A percentile compares a stretch with the other conserved stretches of the same genome.
phyloP scores from a whole-genome alignment of 2,888 invertebrate genomes.

The Spialia ferax region DNA sequence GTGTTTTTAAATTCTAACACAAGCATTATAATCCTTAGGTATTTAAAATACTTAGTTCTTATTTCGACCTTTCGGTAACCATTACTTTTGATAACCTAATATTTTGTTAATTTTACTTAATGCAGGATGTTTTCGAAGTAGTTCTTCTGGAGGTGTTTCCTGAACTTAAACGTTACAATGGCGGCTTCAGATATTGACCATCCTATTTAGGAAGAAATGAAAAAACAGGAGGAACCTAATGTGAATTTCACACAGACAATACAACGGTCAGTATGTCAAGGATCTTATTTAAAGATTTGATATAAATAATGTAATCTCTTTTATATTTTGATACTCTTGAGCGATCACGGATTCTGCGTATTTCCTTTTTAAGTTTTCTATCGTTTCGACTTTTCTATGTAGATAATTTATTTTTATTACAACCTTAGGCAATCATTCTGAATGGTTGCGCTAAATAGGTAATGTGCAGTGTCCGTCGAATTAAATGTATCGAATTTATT shows the following conservation, averaged over 20 bases:
- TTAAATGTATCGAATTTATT: too few relatives aligned
- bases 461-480: too few relatives aligned
- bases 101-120: slow-evolving; percentile 49
- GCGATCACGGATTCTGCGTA: slow-evolving; percentile 1
- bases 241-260: slow-evolving; percentile 28
- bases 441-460: too few relatives aligned
- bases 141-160: slow-evolving; percentile 90
- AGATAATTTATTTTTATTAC: too few relatives aligned
- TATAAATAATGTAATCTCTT: slow-evolving; percentile 18
- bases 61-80: too few relatives aligned
- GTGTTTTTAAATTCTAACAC: too few relatives aligned
- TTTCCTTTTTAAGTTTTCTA: not conserved
- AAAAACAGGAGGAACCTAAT: slow-evolving; percentile 5
- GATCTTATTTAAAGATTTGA: slow-evolving; percentile 24
- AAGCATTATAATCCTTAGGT: too few relatives aligned
- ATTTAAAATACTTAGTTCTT: too few relatives aligned
- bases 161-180: slow-evolving; percentile 87
- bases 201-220: not conserved
- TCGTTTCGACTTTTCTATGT: too few relatives aligned
- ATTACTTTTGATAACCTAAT: not conserved
- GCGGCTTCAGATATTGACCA: slow-evolving; percentile 38
- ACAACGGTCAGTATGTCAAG: not conserved
- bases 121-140: slow-evolving; percentile 90
- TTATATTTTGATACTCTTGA: slow-evolving; percentile 28
- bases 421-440: too few relatives aligned